Evolutionary conservation across 2,113 vertebrate genomes (phyloP).

Genomic region (Amazona guildingii): DNA sequence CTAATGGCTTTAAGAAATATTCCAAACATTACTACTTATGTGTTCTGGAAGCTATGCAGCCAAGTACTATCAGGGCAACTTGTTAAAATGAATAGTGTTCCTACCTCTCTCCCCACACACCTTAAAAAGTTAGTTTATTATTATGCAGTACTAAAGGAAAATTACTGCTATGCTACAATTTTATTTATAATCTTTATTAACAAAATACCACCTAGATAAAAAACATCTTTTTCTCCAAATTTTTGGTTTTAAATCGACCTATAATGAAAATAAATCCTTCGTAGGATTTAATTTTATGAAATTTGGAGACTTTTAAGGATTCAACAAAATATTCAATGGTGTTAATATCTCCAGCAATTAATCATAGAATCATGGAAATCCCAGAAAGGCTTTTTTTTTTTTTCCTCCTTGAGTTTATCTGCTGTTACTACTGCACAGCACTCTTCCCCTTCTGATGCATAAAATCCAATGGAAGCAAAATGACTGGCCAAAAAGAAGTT

Average conservation of each 20-base stretch:
- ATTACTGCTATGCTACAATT: background rate
- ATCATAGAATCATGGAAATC: background rate
- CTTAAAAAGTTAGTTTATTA: background rate
- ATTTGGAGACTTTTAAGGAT: background rate
- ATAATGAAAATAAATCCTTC: background rate
- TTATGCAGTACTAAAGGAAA: background rate
- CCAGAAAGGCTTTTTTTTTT: background rate
- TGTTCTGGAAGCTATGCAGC: background rate
- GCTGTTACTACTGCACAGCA: background rate
- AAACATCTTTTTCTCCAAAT: background rate
- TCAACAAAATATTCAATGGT: background rate
- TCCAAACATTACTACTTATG: background rate
- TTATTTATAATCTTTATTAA: background rate
- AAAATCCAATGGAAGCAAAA: background rate
- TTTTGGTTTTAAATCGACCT: background rate
- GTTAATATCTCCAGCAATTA: background rate
- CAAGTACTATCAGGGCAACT: background rate
- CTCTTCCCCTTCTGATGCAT: background rate
- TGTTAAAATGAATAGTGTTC: background rate
- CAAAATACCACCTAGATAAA: background rate
- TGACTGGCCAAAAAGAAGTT: slow-evolving; percentile 10
- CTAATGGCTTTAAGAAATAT: background rate
- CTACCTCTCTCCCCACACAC: background rate
- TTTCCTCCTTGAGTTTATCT: background rate
- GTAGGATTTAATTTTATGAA: background rate